Base-by-base conservation (phyloP, 2,797 vertebrate species). In the Protosalanx chinensis region DNA sequence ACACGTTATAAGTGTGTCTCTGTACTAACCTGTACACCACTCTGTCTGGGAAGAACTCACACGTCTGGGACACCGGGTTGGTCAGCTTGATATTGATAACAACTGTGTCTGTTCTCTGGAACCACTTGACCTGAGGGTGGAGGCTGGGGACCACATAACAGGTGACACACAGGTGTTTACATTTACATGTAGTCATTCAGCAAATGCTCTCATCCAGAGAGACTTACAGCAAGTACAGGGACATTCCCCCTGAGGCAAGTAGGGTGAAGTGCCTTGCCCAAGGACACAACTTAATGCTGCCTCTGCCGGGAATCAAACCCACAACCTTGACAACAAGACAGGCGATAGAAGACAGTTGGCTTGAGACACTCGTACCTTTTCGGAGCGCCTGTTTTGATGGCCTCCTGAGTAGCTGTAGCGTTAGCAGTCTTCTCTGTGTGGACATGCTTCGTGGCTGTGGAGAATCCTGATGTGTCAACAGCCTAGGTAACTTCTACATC, bases 71-170 rank as follows among this genome's bases (percentile, higher is more conserved):
- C 75, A 86, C 77, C 0, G 91, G 90, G 72, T 81, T 86, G 13
- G 12, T 73, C 72, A 93, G 85, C 79, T 91, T 91, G 70, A 93
- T 64, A 0, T 73, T 89, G 1, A 91, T 27, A 0, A 74, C 79
- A 3, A 89, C 77, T 0, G 57, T 67, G 35, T 86, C 72, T 0
- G 67, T 41, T 0, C 76, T 89, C 80, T 93, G 89, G 80, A 88
- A 88, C 93, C 93, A 94, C 51, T 72, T 85, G 3, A 92, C 75
- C 70, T 80, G 87, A 37, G 93, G 93, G 71, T 93, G 91, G 69
- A 90, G 85, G 29, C 91, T 93, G 73, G 6, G 68, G 41, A 67
- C 61, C 18, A 64, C 35, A 62, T 35, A 6, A 63, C 20, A 56
- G 51, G 51, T n/a, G 18, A 57, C 10, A 57, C 16, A 13, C 53